Evolutionary conservation across 2,888 invertebrate genomes (phyloP), one percentile per base, ranked within the genome.

Genomic region (Alloscopus bannaensis): DNA sequence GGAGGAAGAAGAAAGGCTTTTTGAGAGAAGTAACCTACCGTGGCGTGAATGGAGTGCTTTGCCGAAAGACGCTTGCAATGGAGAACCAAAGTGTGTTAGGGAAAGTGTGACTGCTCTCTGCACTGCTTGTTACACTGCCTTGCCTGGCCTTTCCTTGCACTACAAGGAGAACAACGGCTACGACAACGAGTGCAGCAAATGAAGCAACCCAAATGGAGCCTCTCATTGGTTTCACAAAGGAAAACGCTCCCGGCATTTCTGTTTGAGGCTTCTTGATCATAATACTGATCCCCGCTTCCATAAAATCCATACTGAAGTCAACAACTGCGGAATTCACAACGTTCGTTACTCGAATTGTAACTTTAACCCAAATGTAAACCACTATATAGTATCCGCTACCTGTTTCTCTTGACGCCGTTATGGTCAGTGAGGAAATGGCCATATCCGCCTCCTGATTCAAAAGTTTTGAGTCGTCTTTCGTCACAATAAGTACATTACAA

Each of bases 231-330:
- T 84, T 84, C 42, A 81, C 81, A 68, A 96, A 96, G 45, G 94
- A 94, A 89, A 96, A 96, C 29, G 91, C 91, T 87, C 92, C 91
- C 52, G 92, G 93, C 87, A 91, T 93, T 87, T 91, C 92, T 86
- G 90, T 92, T 86, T 91, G 92, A 68, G 94, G 93, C 28, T 84
- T 84, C 83, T 86, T 85, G 81, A 97, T 98, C 36, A 98, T 90
- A 87, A 99, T 99, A 24, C 97, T 96, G 81, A 98, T 98, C 31
- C 98, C 98, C 16, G 98, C 91, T 88, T 85, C 85, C 95, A 99
- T 97, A 89, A 98, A 99, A 0, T 98, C 99, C 87, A 98, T 98
- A 0, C 98, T 98, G 89, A 99, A 99, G 89, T 98, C 98, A 65
- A 99, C 97, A 78, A 95, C 94, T n/a, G n/a, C n/a, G n/a, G n/a